Conservation (phyloP, 1,140 invertebrate genomes). For the Littorina saxatilis region DNA sequence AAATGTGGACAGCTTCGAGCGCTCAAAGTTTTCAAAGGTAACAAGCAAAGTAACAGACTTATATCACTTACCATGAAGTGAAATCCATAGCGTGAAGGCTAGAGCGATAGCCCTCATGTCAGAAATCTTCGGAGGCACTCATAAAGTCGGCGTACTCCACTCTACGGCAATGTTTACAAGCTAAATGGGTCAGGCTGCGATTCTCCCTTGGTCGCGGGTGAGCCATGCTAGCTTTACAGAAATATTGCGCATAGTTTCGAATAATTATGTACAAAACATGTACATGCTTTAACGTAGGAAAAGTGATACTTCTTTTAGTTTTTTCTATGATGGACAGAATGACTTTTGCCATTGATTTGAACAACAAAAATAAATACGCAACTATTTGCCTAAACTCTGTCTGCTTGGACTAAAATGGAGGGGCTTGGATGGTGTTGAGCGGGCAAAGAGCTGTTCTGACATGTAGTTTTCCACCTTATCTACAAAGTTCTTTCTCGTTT, state of each 20-base stretch:
- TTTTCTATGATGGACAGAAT: not conserved
- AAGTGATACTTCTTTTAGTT: no score
- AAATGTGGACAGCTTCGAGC: not conserved
- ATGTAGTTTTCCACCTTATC: no score
- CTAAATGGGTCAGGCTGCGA: constrained; percentile 14
- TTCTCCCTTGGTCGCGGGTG: not conserved
- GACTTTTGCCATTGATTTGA: not conserved
- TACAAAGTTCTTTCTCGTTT: no score
- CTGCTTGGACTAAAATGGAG: not conserved
- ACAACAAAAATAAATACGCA: not conserved
- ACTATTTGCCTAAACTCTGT: not conserved
- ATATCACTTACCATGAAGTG: constrained; percentile 36
- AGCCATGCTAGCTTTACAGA: not conserved
- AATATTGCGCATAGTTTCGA: not conserved
- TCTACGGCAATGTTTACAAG: constrained; percentile 29
- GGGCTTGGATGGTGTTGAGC: no score
- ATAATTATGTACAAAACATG: not conserved
- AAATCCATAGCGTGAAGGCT: constrained; percentile 37
- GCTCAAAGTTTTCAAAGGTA: not conserved
- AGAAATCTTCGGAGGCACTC: not conserved
- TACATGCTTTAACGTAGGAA: no score
- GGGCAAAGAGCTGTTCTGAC: no score
- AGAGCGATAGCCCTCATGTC: constrained; percentile 40
- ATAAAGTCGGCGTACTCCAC: constrained; percentile 37
- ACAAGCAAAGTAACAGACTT: not conserved